A percentile compares a stretch with the other conserved stretches of the same genome.
These are phyloP conservation scores for Gymnocephalus cernua DNA, from an alignment of 2,113 vertebrate species.

Conservation along the genomic window DNA sequence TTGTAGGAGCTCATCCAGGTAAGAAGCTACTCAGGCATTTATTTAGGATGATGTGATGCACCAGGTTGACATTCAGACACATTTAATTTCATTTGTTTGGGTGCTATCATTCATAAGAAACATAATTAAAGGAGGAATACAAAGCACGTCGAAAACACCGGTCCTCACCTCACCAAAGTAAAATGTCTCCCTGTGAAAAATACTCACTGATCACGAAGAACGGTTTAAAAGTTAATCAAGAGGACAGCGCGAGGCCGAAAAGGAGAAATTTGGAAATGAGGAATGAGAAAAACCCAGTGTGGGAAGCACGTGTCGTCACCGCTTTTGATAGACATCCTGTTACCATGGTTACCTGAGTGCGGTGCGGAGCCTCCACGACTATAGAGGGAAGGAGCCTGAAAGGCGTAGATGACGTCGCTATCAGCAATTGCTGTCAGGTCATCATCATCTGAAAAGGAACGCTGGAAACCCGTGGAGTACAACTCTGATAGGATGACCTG, in stretches of 20 bases:
- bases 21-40: background rate
- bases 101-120: conserved; percentile 39
- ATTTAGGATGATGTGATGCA: conserved; percentile 10
- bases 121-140: conserved; percentile 17
- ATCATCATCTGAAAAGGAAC: conserved; percentile 91
- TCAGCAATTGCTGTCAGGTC: conserved; percentile 87
- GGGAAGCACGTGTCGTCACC: background rate
- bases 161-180: background rate
- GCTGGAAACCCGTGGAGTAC: conserved; percentile 89
- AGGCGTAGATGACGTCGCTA: conserved; percentile 90
- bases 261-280: conserved; percentile 18
- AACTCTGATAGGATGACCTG: conserved; percentile 93
- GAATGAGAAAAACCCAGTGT: background rate
- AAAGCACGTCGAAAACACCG: conserved; percentile 2
- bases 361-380: conserved; percentile 63
- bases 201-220: conserved; percentile 5
- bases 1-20: conserved; percentile 5
- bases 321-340: conserved; percentile 24
- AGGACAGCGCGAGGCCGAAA: conserved; percentile 1
- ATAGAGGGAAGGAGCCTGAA: conserved; percentile 84
- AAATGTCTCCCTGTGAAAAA: conserved; percentile 25
- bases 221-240: conserved; percentile 8
- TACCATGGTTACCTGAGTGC: conserved; percentile 84
- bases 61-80: conserved; percentile 13
- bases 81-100: conserved; percentile 33